Base-by-base conservation (phyloP, 2,888 invertebrate genomes). In the Drosophila nr. perissopoda region DNA sequence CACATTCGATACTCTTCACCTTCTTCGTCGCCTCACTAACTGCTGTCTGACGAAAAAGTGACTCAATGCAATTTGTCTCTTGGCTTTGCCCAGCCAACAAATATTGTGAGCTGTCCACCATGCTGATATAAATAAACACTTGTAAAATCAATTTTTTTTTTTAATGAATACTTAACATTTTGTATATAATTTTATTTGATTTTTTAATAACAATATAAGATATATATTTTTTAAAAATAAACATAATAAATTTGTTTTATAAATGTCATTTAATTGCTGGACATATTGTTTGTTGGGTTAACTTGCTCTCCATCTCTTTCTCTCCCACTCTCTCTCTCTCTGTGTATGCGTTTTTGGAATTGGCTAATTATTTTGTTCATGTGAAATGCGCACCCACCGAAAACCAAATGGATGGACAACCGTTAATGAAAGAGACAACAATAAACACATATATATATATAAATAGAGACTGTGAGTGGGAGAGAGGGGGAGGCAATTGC, bases 61-160 rank as follows among this genome's bases (percentile, higher is more conserved):
- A 82, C 71, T 83, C 83, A 83, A 83, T 83, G 68, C 60, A 86
- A 76, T 52, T 65, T 64, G 10, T 54, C 6, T 36, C 25, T 36
- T 29, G 25, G 51, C 48, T 34, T 40, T 42, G 52, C 68, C 64
- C 64, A 68, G 62, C 67, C 49, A 76, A 34, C 69, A 68, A 84
- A 45, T 36, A 18, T 33, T 49, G n/a, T 25, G 34, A 27, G 33
- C 60, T 61, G 31, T 18, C 52, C 42, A 42, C 42, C n/a, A 42
- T n/a, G 7, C 45, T 7, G 7, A 21, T 13, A 16, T 16, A 13
- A 16, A 45, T 45, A 45, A 45, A 16, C 13, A 16, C 1, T 21
- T 21, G 21, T 11, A 16, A 16, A 45, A 21, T 16, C 13, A 7
- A 7, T 16, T 21, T 16, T 2, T 42, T 2, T 42, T 11, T 21